Conservation (phyloP, 2,113 vertebrate genomes). For the Pituophis catenifer region DNA sequence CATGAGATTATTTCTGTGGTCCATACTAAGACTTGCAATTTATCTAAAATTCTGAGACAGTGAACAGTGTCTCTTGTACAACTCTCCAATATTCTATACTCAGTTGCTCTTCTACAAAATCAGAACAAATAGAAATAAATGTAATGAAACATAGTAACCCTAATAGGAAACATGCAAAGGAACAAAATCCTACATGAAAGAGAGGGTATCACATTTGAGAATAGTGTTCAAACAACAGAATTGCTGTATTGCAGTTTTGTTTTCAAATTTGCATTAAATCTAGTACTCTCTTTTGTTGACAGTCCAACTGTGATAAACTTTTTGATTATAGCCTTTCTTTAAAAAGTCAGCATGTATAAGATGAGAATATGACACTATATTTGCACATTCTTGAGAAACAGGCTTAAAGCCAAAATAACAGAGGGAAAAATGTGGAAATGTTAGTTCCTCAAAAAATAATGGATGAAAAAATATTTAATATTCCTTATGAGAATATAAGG, state of each 20-base stretch:
- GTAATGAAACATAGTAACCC: neutral
- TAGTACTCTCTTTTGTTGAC: neutral
- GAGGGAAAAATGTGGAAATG: neutral
- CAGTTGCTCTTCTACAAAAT: neutral
- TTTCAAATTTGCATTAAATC: neutral
- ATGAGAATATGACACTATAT: neutral
- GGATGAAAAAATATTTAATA: neutral
- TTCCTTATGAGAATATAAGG: neutral
- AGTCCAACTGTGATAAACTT: neutral
- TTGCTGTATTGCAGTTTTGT: neutral
- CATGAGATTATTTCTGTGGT: neutral
- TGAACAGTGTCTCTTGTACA: neutral
- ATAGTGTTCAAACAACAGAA: neutral
- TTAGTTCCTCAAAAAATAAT: neutral
- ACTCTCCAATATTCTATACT: neutral
- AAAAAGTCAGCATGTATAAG: neutral
- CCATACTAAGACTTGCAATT: neutral
- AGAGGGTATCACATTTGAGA: neutral
- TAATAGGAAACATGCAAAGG: neutral
- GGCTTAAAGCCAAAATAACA: neutral
- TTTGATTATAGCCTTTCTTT: neutral
- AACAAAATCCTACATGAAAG: neutral
- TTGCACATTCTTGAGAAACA: neutral
- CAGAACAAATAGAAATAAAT: neutral
- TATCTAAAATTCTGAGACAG: neutral